Base-by-base conservation (phyloP, 2,888 invertebrate species). In the Tachystola acroxantha region DNA sequence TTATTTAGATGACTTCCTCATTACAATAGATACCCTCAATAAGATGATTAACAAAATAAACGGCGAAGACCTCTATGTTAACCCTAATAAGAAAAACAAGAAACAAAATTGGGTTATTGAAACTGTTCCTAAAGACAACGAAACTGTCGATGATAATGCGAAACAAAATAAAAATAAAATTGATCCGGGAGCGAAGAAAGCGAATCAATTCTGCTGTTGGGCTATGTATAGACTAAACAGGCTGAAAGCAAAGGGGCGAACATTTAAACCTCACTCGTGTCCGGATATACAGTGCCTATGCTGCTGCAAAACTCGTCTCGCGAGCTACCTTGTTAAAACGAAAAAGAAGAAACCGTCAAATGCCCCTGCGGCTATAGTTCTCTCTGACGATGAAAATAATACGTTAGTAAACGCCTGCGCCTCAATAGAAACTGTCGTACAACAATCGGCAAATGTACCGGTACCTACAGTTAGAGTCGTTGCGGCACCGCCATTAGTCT, bases 1-100 rank as follows among this genome's bases (percentile, higher is more conserved):
- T n/a, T n/a, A n/a, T n/a, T 11, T 32, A 10, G 47, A 48, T n/a
- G 56, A 58, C 7, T 40, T 39, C 32, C 46, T 64, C 9, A 47
- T 66, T 29, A 53, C 64, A 9, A 30, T 55, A 28, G 82, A 81
- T 40, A 71, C 81, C 6, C 57, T 84, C 1, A 64, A 71, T 33
- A 81, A 76, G 67, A 77, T 84, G 66, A 45, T 84, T 12, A 48
- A 39, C 36, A 12, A 74, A 10, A 51, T 76, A 34, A 39, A 42
- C 12, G 52, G 48, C 13, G 31, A 42, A 4, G 32, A 36, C 3
- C n/a, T 32, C 10, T 16, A 25, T n/a, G 19, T 10, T 10, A 10
- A 7, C 7, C 26, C 34, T 26, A 34, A 37, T 9, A 45, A 20
- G 32, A 49, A 45, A 22, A 28, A 32, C 37, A 39, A 33, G 38